Conservation (phyloP, 2,797 vertebrate species). For the Sitta carolinensis region DNA sequence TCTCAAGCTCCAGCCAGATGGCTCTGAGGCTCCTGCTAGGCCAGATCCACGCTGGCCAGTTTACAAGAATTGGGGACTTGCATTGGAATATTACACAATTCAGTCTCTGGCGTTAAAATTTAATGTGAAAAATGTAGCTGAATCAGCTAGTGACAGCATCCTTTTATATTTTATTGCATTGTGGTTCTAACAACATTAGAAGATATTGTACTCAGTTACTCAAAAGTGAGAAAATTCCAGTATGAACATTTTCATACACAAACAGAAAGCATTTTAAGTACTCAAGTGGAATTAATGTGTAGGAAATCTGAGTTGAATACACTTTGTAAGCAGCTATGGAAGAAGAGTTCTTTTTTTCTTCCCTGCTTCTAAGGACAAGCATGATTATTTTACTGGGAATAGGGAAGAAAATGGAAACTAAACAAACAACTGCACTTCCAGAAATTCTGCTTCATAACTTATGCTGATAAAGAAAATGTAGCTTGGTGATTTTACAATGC, state of each 20-base stretch:
- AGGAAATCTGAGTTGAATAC: constrained; percentile 23
- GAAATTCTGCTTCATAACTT: constrained; percentile 65
- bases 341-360: background rate
- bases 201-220: constrained; percentile 28
- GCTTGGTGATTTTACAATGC: background rate
- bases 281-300: constrained; percentile 4
- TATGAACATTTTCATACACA: background rate
- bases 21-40: background rate
- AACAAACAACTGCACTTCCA: constrained; percentile 43
- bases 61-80: background rate
- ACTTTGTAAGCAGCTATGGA: background rate
- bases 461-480: constrained; percentile 43
- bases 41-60: background rate
- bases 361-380: background rate
- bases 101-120: background rate
- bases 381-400: constrained; percentile 47
- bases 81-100: background rate
- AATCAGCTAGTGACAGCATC: background rate
- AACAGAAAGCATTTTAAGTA: background rate
- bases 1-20: background rate
- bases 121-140: background rate
- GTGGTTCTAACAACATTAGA: background rate
- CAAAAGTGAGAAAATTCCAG: constrained; percentile 3
- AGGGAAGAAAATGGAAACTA: constrained; percentile 10
- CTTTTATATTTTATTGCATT: background rate